These are phyloP conservation scores for Oxygymnocypris stewartii DNA, from an alignment of 2,113 vertebrate species.

Conservation along the genomic window DNA sequence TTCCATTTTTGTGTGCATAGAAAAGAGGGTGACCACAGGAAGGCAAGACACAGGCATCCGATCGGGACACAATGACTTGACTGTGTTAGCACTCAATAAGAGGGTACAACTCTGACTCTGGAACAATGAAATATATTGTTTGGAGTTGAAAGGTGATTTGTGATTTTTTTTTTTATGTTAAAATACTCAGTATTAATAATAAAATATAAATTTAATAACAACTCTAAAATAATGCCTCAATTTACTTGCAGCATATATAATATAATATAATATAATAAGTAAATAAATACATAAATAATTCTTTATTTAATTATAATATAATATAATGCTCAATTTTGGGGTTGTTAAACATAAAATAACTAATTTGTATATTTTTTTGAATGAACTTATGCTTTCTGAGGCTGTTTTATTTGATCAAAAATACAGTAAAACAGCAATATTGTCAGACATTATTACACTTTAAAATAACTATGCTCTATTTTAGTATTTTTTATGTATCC, in stretches of 20 bases:
- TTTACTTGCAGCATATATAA: too few species aligned
- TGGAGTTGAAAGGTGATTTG: background rate
- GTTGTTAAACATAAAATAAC: too few species aligned
- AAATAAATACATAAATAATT: background rate
- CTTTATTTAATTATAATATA: background rate
- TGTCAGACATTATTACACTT: background rate
- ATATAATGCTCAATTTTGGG: background rate
- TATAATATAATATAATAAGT: too few species aligned
- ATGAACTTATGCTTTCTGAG: too few species aligned
- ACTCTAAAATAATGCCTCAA: background rate
- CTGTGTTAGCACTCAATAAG: background rate
- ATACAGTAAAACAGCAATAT: background rate
- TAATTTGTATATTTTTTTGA: too few species aligned
- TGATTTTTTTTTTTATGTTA: background rate
- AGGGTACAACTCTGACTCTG: background rate
- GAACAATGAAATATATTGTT: conserved; percentile 2
- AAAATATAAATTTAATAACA: background rate
- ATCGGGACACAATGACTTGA: background rate
- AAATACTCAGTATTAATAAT: background rate
- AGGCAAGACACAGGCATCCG: background rate
- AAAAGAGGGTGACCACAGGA: conserved; percentile 4
- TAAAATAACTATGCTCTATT: background rate
- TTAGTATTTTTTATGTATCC: background rate
- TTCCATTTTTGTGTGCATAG: conserved; percentile 8
- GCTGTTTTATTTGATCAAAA: background rate